Base-by-base conservation (phyloP, 1,140 invertebrate species). In the Apis florea region DNA sequence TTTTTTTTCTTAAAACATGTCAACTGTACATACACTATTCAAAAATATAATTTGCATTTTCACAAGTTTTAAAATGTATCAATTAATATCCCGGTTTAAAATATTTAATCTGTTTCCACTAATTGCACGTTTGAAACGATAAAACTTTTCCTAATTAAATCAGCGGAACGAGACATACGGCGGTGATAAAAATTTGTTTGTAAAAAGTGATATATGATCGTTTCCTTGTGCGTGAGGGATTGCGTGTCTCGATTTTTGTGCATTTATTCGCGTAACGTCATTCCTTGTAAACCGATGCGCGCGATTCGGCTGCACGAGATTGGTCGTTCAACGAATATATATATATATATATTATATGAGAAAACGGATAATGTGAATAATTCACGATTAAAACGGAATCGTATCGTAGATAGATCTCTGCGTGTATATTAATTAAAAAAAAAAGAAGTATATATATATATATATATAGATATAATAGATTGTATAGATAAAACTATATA, bases 371-470 rank as follows among this genome's bases (percentile, higher is more conserved):
- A 80, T 90, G 88, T 90, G 89, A 89, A 90, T 90, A 90, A 82
- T 77, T 83, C 82, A 78, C 61, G 78, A 75, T 86, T 71, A 21
- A 59, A 70, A 80, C 64, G 80, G 21, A 68, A 77, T 73, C 63
- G 78, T 79, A 77, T 82, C 67, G 85, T 89, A 89, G 85, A 86
- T 89, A 87, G 89, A 92, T 90, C 88, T 91, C 90, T 90, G 90
- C 87, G 89, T 91, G 90, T 92, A 91, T 91, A 88, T 90, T 91
- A 88, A n/a, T 82, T 79, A 83, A 82, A 82, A 88, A 83, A 82
- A 82, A 88, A 83, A 78, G 2, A 31, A 87, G 82, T 79, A 91
- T 87, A 90, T 76, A 56, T 19, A 21, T 56, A 56, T 56, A 56
- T 56, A 21, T 63, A 59, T 13, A 24, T 59, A 59, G 3, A 59